phyloP scores from a whole-genome alignment of 2,888 invertebrate genomes.

The Sipha maydis region DNA sequence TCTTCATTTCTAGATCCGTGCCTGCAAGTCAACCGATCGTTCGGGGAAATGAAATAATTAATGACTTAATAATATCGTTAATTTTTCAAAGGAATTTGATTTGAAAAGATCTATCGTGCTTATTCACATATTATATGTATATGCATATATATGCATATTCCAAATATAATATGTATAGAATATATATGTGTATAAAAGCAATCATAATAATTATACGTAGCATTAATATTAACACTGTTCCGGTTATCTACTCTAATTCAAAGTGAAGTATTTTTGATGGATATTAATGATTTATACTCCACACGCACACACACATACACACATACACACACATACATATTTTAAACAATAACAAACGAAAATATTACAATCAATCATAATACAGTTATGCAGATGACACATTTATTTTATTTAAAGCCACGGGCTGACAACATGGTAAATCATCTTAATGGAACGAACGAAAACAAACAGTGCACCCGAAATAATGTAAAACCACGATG shows the following conservation, averaged over 20 bases:
- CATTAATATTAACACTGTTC: constrained; percentile 51
- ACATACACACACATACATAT: background rate
- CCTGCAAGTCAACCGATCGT: background rate
- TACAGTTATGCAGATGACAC: constrained; percentile 59
- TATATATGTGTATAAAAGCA: background rate
- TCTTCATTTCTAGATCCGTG: too few relatives aligned
- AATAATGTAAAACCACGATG: constrained; percentile 40
- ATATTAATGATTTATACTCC: constrained; percentile 49
- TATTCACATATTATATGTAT: too few relatives aligned
- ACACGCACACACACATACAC: background rate
- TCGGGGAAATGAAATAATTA: constrained; percentile 14
- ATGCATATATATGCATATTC: too few relatives aligned
- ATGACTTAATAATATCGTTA: constrained; percentile 7
- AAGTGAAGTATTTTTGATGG: constrained; percentile 58
- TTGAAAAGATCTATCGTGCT: constrained; percentile 24
- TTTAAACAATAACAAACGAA: constrained; percentile 55
- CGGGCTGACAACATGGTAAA: constrained; percentile 60
- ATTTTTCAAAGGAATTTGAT: constrained; percentile 24
- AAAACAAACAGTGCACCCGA: constrained; percentile 44
- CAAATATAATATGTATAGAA: too few relatives aligned
- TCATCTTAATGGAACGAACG: constrained; percentile 60
- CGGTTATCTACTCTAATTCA: constrained; percentile 53
- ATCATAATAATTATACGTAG: constrained; percentile 19
- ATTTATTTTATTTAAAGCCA: constrained; percentile 61
- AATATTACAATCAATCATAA: constrained; percentile 61